Base-by-base conservation (phyloP, 2,888 invertebrate species). In the Priocnemis perturbator region DNA sequence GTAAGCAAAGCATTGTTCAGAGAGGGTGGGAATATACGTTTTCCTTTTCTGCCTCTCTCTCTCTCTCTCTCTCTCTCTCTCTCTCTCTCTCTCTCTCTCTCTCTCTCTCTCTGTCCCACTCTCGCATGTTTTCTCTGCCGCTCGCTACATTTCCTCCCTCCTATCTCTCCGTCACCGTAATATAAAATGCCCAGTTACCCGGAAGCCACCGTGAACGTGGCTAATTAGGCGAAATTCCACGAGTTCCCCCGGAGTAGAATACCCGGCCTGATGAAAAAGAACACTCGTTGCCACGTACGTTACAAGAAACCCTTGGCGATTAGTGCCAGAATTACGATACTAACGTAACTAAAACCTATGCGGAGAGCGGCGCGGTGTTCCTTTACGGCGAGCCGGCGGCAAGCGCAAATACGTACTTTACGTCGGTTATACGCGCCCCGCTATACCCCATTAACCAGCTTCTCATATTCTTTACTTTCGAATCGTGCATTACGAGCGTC, bases 1-100 rank as follows among this genome's bases (percentile, higher is more conserved):
- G 65, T 73, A 73, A 74, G 66, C 74, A 71, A 81, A 81, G 84
- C 83, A 85, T 84, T 85, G 85, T 69, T 71, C 20, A n/a, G 67
- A 62, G 66, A 70, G 65, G 76, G 74, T 73, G 77, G 71, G 74
- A 73, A 80, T 74, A 66, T 66, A 63, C 61, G 64, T 70, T 70
- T 65, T 64, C 61, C 58, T 64, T 59, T 30, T 55, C 48, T 37
- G 52, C 37, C 53, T 21, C 30, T 11, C 19, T 20, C 45, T n/a
- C 17, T 21, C 45, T 23, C 17, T 58, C 30, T 23, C 48, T 45
- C 11, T 23, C 48, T 63, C 58, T 69, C 56, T 56, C 60, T 47
- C 23, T 56, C 23, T 47, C 55, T 19, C 58, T 19, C 45, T 7
- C 11, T n/a, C 45, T 23, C 17, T 58, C 30, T 23, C 48, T 45